Evolutionary conservation across 2,888 invertebrate genomes (phyloP), one percentile per base, ranked within the genome.

Genomic region (Drosophila mercatorum): DNA sequence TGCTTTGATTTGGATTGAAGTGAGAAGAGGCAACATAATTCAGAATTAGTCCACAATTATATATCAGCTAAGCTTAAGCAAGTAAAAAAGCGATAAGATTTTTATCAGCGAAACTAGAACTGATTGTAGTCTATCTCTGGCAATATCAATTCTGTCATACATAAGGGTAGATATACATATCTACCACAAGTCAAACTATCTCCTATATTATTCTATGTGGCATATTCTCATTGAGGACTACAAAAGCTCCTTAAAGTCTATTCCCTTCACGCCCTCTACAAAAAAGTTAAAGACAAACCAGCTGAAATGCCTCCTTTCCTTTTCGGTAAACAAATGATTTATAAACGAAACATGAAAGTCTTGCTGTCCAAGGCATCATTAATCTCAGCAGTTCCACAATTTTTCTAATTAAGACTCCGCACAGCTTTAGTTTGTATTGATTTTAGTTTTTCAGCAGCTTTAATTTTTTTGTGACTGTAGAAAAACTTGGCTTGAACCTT

Each of bases 311-410:
- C 38, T 36, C 38, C 3, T 12, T 38, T 14, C n/a, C 28, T 2
- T 8, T 4, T 0, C 0, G 5, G 5, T 10, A 51, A 34, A 31
- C 22, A 41, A 55, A 55, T 40, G 5, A 28, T 10, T 8, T n/a
- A 14, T 40, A 44, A 34, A 31, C 2, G 28, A 57, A 44, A 14
- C 47, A 47, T 51, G 34, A 26, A 12, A 44, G 36, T 52, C 8
- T 7, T 0, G 5, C 36, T 31, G 36, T 52, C 22, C 14, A 36
- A 38, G 31, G 2, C 49, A 72, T 66, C 61, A 72, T 66, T 51
- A 62, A 77, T 75, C 78, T 63, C 59, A 5, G 14, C 8, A 67
- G 62, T 7, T 36, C 5, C 36, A 17, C 57, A 51, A 51, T 36
- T 34, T 55, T 36, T 65, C 28, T 34, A 71, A 59, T 59, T 22